Evolutionary conservation across 2,797 vertebrate genomes (phyloP).

Genomic region (Sphaeramia orbicularis): DNA sequence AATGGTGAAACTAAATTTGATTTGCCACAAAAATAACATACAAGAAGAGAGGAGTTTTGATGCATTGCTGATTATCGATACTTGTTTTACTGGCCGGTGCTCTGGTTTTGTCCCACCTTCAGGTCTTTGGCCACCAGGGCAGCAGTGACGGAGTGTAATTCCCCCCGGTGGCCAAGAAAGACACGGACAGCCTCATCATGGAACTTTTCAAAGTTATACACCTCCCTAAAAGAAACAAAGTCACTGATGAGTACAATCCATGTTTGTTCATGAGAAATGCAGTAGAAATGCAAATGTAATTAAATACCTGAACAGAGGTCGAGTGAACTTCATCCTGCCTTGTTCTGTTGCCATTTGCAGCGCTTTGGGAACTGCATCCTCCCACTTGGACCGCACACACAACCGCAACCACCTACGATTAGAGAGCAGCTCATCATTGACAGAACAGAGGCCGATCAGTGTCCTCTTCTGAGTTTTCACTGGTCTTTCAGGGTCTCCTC

Average conservation of each 20-base stretch:
- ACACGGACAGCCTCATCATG: constrained; percentile 82
- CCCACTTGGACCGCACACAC: constrained; percentile 92
- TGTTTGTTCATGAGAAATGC: no score
- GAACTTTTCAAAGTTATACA: constrained; percentile 89
- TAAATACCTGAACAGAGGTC: constrained; percentile 92
- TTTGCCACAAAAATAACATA: no score
- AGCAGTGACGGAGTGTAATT: constrained; percentile 92
- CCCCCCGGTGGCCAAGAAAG: constrained; percentile 83
- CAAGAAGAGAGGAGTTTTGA: background rate
- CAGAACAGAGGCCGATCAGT: background rate
- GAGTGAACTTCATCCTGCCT: constrained; percentile 96
- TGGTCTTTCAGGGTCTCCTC: no score
- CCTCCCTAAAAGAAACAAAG: constrained; percentile 83
- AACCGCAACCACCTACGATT: constrained; percentile 92
- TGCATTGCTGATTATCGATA: background rate
- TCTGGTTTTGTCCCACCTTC: constrained; percentile 80
- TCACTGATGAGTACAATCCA: no score
- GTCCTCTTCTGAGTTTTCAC: background rate
- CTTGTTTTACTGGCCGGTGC: constrained; percentile 30
- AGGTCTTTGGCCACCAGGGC: constrained; percentile 92
- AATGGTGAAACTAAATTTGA: background rate
- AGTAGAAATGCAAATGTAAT: no score
- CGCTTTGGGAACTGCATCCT: constrained; percentile 91
- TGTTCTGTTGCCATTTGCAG: constrained; percentile 96
- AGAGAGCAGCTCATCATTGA: constrained; percentile 24